A percentile compares a stretch with the other conserved stretches of the same genome.
Evolutionary conservation across 1,140 invertebrate species (phyloP).

Genomic region (Drosophila bocki): DNA sequence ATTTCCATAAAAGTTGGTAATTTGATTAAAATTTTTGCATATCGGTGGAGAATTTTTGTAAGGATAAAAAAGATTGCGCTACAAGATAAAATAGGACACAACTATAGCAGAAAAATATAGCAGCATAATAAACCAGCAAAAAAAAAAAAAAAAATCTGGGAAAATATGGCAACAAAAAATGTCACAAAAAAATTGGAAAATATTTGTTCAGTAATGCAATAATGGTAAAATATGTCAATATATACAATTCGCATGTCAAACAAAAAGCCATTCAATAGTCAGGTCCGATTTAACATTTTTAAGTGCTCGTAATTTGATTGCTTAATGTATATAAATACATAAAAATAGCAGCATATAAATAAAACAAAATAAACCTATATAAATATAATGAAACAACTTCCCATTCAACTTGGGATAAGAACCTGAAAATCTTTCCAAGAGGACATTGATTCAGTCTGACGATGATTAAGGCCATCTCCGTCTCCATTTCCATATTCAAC

Average conservation of each 20-base stretch:
- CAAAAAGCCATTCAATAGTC: constrained; percentile 6
- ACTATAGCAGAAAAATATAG: background rate
- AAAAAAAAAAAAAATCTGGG: background rate
- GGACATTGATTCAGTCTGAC: background rate
- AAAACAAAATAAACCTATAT: too few species aligned
- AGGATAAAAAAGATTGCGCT: background rate
- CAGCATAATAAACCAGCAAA: background rate
- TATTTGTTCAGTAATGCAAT: constrained; percentile 16
- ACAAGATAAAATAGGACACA: background rate
- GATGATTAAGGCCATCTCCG: constrained; percentile 29
- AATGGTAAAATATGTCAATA: constrained; percentile 19
- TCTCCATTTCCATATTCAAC: constrained; percentile 37
- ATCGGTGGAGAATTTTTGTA: background rate
- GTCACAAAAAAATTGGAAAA: background rate
- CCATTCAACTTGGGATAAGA: background rate
- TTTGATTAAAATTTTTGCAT: constrained; percentile 9
- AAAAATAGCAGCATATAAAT: too few species aligned
- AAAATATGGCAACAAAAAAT: background rate
- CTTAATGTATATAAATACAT: background rate
- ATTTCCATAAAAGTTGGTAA: constrained; percentile 5
- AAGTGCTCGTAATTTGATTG: background rate
- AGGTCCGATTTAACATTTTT: background rate
- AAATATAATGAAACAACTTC: too few species aligned
- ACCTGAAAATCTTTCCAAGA: background rate
- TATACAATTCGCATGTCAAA: constrained; percentile 10